phyloP scores from a whole-genome alignment of 2,888 invertebrate species.

The Leistus spinibarbis region DNA sequence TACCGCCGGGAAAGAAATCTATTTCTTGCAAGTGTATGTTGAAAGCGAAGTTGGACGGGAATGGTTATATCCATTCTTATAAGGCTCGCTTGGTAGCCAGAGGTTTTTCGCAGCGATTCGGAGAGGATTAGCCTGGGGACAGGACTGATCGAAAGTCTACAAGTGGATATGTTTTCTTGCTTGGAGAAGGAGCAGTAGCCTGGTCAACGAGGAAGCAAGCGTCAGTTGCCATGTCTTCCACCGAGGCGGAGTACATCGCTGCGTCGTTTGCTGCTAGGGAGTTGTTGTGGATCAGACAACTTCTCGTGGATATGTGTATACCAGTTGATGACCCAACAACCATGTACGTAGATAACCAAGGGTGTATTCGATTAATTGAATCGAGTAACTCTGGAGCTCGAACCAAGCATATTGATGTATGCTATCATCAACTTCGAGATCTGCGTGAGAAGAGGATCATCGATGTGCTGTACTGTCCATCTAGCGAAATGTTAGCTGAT shows the following conservation, averaged over 20 bases:
- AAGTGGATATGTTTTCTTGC: background rate
- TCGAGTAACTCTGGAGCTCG: background rate
- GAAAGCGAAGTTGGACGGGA: slow-evolving; percentile 14
- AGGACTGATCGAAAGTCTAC: background rate
- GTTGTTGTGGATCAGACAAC: too few relatives aligned
- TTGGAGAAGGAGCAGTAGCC: background rate
- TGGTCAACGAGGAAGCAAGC: slow-evolving; percentile 9
- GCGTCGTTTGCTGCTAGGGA: background rate
- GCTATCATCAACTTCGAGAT: background rate
- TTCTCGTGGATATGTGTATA: too few relatives aligned
- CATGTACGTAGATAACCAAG: background rate
- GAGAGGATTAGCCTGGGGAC: slow-evolving; percentile 3
- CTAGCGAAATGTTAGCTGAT: background rate
- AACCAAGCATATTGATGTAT: background rate
- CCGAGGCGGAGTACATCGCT: background rate
- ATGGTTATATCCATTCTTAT: slow-evolving; percentile 13
- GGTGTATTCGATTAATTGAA: background rate
- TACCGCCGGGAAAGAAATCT: slow-evolving; percentile 42
- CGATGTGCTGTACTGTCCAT: background rate
- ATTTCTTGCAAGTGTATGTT: slow-evolving; percentile 34
- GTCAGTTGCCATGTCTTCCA: background rate
- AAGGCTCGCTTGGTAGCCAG: background rate
- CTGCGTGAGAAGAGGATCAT: too few relatives aligned
- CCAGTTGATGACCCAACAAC: background rate
- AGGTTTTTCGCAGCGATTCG: slow-evolving; percentile 13